Conservation (phyloP, 2,797 vertebrate genomes). For the Notolabrus celidotus region DNA sequence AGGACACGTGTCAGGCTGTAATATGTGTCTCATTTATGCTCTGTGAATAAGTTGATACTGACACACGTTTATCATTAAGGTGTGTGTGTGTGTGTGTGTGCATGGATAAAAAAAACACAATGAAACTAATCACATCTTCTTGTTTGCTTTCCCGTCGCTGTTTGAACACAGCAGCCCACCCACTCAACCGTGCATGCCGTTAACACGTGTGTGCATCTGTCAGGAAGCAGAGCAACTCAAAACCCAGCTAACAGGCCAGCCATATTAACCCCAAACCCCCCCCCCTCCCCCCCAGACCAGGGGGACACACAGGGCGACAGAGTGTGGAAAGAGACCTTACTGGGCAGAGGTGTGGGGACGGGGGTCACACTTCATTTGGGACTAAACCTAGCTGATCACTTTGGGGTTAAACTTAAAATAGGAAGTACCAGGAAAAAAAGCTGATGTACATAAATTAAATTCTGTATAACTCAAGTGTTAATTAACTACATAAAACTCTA, state of each 20-base stretch:
- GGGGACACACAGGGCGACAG: constrained; percentile 4
- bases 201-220: constrained; percentile 53
- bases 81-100: not conserved
- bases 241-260: constrained; percentile 31
- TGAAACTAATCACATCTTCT: not conserved
- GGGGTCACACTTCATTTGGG: too few relatives aligned
- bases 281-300: constrained; percentile 9
- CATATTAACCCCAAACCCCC: constrained; percentile 21
- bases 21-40: not conserved
- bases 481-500: too few relatives aligned
- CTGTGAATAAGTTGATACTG: not conserved
- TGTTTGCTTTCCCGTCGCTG: not conserved
- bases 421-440: too few relatives aligned
- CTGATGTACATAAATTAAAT: too few relatives aligned
- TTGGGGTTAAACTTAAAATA: too few relatives aligned
- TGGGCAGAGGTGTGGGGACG: constrained; percentile 49
- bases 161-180: not conserved
- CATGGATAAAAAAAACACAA: not conserved
- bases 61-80: not conserved
- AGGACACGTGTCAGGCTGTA: constrained; percentile 6
- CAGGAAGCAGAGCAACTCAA: constrained; percentile 52
- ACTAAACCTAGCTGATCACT: too few relatives aligned
- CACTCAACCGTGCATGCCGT: not conserved
- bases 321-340: constrained; percentile 31
- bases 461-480: too few relatives aligned